Conservation (phyloP, 2,888 invertebrate species). For the Synergus gifuensis region DNA sequence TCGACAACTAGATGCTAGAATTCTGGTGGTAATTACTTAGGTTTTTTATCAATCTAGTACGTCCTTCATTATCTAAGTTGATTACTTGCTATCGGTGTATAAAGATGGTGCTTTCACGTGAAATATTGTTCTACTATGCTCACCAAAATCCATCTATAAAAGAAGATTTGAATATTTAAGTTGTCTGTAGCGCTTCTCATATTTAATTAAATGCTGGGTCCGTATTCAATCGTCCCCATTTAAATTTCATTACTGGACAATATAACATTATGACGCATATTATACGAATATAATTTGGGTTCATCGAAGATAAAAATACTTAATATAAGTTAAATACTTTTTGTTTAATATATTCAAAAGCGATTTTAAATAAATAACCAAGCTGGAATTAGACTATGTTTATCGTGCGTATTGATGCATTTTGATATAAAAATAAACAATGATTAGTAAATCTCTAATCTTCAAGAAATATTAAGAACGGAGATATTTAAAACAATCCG, state of each 20-base stretch:
- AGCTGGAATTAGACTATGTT: not conserved
- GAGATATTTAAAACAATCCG: too few species aligned
- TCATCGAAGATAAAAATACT: constrained; percentile 10
- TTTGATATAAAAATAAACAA: not conserved
- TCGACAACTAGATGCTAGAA: constrained; percentile 46
- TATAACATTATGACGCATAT: not conserved
- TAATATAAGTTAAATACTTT: not conserved
- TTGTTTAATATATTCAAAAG: not conserved
- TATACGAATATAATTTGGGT: not conserved
- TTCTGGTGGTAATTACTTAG: constrained; percentile 43
- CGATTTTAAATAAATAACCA: not conserved
- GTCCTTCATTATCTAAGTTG: not conserved
- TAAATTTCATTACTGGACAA: not conserved
- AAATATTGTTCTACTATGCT: constrained; percentile 4
- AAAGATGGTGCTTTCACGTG: constrained; percentile 20
- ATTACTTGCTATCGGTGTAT: not conserved
- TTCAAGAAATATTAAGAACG: too few species aligned
- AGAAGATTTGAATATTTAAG: not conserved
- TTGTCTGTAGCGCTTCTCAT: not conserved
- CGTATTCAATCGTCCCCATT: not conserved
- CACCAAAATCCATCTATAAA: constrained; percentile 37
- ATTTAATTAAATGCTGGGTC: not conserved
- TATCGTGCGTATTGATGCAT: too few species aligned
- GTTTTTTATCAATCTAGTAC: not conserved
- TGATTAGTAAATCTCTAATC: not conserved